These are phyloP conservation scores for Trogon surrucura DNA, from an alignment of 2,113 vertebrate species.

Conservation along the genomic window DNA sequence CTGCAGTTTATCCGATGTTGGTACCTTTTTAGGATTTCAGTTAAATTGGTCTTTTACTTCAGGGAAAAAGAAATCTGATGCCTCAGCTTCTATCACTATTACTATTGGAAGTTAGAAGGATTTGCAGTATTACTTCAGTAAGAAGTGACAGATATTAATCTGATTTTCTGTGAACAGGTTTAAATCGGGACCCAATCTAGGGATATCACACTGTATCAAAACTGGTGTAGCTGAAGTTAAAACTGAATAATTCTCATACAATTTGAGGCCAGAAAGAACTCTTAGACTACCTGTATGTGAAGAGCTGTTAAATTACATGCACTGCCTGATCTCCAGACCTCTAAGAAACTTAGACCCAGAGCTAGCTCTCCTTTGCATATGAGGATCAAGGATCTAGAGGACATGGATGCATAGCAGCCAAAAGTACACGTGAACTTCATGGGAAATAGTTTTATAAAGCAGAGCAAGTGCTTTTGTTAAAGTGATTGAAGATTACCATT, in stretches of 20 bases:
- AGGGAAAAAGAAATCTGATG: not conserved
- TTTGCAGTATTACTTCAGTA: conserved; percentile 8
- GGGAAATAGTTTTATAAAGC: not conserved
- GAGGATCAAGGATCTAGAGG: not conserved
- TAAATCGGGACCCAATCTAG: not conserved
- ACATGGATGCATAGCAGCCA: not conserved
- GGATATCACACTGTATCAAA: not conserved
- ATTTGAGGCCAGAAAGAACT: not conserved
- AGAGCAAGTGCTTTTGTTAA: not conserved
- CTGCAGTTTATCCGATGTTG: not conserved
- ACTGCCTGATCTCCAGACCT: not conserved
- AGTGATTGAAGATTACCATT: not conserved
- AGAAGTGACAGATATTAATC: not conserved
- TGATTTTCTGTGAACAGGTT: conserved; percentile 8
- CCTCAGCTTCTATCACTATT: not conserved
- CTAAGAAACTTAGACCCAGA: not conserved
- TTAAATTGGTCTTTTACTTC: not conserved
- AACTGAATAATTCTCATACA: not conserved
- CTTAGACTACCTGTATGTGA: not conserved
- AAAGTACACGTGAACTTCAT: not conserved
- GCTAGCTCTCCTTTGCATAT: not conserved
- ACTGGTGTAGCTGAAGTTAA: not conserved
- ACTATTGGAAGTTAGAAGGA: not conserved
- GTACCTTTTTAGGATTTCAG: conserved; percentile 8
- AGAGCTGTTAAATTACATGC: not conserved